These are phyloP conservation scores for Oopsacas minuta DNA, from an alignment of 37 sponge, comb jelly and placozoan species.

Conservation along the genomic window DNA sequence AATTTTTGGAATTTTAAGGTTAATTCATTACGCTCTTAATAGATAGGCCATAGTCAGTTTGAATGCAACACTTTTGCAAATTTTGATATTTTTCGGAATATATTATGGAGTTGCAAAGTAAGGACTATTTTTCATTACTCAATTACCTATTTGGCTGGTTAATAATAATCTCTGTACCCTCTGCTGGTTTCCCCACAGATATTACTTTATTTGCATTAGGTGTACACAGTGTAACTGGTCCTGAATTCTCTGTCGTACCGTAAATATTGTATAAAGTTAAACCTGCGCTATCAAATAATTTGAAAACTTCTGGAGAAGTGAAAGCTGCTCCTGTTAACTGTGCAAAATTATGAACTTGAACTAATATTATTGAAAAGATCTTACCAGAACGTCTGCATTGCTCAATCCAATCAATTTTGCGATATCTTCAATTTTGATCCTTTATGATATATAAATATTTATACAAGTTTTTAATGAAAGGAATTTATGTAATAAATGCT, in stretches of 20 bases:
- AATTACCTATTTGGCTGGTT: conserved; percentile 62
- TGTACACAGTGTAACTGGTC: conserved; percentile 65
- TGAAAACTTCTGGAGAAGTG: conserved; percentile 49
- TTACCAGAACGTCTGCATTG: background rate
- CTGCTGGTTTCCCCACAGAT: conserved; percentile 49
- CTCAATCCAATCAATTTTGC: background rate
- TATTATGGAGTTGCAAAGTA: no score
- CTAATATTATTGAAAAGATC: no score
- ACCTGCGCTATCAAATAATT: conserved; percentile 73
- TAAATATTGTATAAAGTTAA: conserved; percentile 79
- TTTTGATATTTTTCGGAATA: no score
- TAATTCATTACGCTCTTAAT: no score
- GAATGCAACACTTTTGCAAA: no score
- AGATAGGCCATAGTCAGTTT: no score
- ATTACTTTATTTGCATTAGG: conserved; percentile 48
- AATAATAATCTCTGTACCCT: conserved; percentile 71
- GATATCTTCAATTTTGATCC: background rate
- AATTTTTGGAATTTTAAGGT: no score
- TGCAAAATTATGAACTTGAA: no score
- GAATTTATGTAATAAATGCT: no score
- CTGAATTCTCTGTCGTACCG: conserved; percentile 80
- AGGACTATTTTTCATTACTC: no score
- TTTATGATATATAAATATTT: no score
- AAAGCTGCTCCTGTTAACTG: conserved; percentile 75
- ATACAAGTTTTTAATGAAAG: no score